Evolutionary conservation across 2,888 invertebrate genomes (phyloP), one percentile per base, ranked within the genome.

Genomic region (Galerucella nymphaeae): DNA sequence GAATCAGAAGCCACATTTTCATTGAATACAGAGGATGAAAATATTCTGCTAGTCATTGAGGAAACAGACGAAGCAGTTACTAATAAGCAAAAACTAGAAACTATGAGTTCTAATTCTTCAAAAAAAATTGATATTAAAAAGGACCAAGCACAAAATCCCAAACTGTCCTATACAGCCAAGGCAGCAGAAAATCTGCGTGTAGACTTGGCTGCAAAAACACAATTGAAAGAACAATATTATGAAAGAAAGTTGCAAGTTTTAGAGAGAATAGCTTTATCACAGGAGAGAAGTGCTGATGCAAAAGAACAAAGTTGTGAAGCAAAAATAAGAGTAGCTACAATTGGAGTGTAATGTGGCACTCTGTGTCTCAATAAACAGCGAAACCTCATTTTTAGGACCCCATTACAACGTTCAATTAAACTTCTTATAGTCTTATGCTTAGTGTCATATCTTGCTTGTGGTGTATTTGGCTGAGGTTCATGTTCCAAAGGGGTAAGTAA

Each of bases 321-420:
- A 30, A 30, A 30, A 30, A 30, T 30, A 4, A 30, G 23, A 30
- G 23, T 23, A 38, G 72, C 71, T 14, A 45, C 66, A 38, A 20
- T 18, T 30, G 75, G 73, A 3, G 62, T 8, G 59, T 75, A 75
- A 53, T 75, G 75, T 57, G 73, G 50, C 4, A 67, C 57, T 45
- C 76, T 59, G 55, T 76, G 65, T 55, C 71, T 75, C 13, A 73
- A 18, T 20, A 75, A 59, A 50, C 73, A 75, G 45, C 75, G 48
- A 71, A 76, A 76, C 42, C 76, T 66, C 18, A 42, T 73, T 61
- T 76, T 76, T 63, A 76, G 48, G 23, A 75, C 30, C 2, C 75
- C 76, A 72, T 72, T 73, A 58, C 75, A 76, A 18, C 72, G 53
- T 50, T 76, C 76, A 13, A 76, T 75, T 16, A 50, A 58, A 11